These are phyloP conservation scores for Lytechinus pictus DNA, from an alignment of 35 echinoderm and acorn worm genomes.

Conservation along the genomic window DNA sequence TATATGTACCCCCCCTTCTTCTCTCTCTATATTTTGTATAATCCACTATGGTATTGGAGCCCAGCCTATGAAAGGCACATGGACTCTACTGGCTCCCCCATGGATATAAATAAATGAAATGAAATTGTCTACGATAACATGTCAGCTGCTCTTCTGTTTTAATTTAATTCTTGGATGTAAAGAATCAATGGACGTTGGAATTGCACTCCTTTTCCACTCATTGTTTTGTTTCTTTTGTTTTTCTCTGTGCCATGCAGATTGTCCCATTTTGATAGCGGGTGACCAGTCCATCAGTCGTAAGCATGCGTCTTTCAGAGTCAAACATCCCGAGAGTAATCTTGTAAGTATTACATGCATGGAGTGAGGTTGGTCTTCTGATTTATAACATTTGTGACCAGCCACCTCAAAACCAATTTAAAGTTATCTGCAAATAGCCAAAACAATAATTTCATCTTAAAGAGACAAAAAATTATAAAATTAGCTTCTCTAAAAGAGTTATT, in stretches of 20 bases:
- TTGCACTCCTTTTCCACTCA: neutral
- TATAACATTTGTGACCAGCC: too few relatives aligned
- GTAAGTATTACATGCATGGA: conserved; percentile 58
- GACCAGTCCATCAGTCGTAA: conserved; percentile 92
- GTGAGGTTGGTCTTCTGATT: too few relatives aligned
- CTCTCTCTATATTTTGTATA: too few relatives aligned
- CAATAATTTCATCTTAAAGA: too few relatives aligned
- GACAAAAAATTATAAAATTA: too few relatives aligned
- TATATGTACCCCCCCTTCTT: too few relatives aligned
- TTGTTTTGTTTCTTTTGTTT: conserved; percentile 13
- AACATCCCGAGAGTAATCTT: conserved; percentile 71
- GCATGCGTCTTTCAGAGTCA: conserved; percentile 76
- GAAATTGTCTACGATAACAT: neutral
- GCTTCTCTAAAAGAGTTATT: too few relatives aligned
- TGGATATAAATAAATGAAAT: neutral
- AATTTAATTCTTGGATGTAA: neutral
- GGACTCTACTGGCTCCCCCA: too few relatives aligned
- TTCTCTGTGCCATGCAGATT: conserved; percentile 59
- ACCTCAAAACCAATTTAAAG: too few relatives aligned
- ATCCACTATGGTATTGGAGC: too few relatives aligned
- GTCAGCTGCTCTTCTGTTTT: neutral
- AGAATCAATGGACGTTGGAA: neutral
- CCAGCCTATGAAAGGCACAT: too few relatives aligned
- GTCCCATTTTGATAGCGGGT: conserved; percentile 69
- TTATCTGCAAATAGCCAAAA: too few relatives aligned